A percentile compares a stretch with the other conserved stretches of the same genome.
These are phyloP conservation scores for Psephotus haematonotus DNA, from an alignment of 2,113 vertebrate species.

Conservation along the genomic window DNA sequence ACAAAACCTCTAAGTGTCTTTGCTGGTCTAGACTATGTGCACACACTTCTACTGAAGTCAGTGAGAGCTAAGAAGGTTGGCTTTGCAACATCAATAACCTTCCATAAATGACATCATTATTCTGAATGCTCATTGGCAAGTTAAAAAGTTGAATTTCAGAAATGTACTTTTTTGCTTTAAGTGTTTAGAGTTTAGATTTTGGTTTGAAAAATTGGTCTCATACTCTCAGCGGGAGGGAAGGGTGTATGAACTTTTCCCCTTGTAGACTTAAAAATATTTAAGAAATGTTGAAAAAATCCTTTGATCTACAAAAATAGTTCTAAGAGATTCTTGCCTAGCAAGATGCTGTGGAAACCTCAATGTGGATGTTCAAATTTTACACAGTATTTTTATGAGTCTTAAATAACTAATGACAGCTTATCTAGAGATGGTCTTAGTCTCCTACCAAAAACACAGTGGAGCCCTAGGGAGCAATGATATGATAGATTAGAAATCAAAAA, in stretches of 20 bases:
- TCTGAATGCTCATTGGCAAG: background rate
- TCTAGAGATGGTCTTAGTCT: background rate
- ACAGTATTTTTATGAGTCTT: background rate
- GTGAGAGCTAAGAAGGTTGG: background rate
- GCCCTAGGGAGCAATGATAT: background rate
- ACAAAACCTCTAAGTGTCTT: background rate
- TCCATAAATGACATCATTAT: background rate
- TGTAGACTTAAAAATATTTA: background rate
- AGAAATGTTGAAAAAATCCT: background rate
- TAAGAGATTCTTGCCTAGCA: background rate
- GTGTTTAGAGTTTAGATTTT: background rate
- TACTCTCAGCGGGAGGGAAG: background rate
- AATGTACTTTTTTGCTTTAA: background rate
- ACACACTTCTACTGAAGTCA: background rate
- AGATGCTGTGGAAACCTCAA: background rate
- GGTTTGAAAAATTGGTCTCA: background rate
- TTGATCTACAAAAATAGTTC: background rate
- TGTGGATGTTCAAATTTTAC: background rate
- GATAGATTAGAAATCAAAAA: background rate
- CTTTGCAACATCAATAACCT: background rate
- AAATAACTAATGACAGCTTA: background rate
- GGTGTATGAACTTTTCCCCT: background rate
- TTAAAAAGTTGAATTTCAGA: background rate
- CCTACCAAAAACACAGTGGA: background rate
- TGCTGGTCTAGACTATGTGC: background rate